phyloP scores from a whole-genome alignment of 1,140 invertebrate genomes.

The Eulimnadia texana region DNA sequence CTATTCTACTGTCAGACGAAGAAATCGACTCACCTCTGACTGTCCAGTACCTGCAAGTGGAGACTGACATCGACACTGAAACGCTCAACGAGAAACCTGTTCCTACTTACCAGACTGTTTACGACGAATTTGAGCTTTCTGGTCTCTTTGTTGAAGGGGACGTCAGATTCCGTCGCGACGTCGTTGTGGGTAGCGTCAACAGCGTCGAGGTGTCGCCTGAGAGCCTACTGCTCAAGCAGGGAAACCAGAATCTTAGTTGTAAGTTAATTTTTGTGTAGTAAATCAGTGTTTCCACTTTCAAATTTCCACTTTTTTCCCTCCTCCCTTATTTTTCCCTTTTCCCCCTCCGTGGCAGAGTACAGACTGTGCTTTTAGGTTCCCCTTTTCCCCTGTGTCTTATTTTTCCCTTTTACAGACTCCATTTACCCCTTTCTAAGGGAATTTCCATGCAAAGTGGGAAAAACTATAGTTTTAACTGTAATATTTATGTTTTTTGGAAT shows the following conservation, averaged over 20 bases:
- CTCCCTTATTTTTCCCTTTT: neutral
- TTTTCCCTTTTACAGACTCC: too few relatives aligned
- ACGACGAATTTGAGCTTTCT: neutral
- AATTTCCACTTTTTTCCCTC: neutral
- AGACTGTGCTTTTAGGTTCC: too few relatives aligned
- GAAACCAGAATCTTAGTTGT: conserved; percentile 3
- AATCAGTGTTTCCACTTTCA: neutral
- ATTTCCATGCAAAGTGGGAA: too few relatives aligned
- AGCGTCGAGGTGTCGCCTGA: neutral
- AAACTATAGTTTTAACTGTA: neutral
- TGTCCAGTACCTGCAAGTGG: neutral
- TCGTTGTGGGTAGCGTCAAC: neutral
- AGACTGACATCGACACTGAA: neutral
- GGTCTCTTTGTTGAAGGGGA: neutral
- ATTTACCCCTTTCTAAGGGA: too few relatives aligned
- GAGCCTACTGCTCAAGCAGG: conserved; percentile 6
- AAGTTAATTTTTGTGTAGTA: conserved; percentile 8
- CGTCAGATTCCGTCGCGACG: neutral
- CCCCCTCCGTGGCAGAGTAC: too few relatives aligned
- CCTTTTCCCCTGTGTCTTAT: too few relatives aligned
- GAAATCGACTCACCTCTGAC: neutral
- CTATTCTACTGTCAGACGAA: neutral
- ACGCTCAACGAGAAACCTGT: neutral
- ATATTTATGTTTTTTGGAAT: neutral
- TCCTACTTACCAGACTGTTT: neutral